These are phyloP conservation scores for Caiman crocodilus DNA, from an alignment of 2,797 vertebrate species.

Conservation along the genomic window DNA sequence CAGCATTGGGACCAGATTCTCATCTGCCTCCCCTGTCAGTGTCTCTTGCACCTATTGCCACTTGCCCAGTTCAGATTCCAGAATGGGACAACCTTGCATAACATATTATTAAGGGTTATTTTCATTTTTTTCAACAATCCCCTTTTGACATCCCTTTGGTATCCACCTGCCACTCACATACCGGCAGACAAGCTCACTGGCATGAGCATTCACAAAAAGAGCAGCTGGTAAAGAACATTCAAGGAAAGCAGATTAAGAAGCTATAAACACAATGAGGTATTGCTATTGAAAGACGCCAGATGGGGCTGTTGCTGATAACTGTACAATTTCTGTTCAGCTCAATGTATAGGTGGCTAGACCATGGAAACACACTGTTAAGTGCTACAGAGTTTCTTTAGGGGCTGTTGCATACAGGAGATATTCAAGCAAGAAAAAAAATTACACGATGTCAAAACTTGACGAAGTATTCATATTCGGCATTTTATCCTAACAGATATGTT, in stretches of 20 bases:
- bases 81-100: background rate
- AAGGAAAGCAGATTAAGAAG: background rate
- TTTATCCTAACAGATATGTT: background rate
- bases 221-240: background rate
- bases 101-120: background rate
- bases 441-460: background rate
- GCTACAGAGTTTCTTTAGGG: background rate
- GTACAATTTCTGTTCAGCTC: background rate
- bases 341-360: too few species aligned
- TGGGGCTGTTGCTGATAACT: background rate
- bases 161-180: fast-evolving
- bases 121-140: fast-evolving
- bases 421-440: background rate
- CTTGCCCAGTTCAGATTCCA: background rate
- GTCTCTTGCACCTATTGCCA: background rate
- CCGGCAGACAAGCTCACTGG: background rate
- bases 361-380: background rate
- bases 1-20: background rate
- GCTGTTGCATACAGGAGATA: background rate
- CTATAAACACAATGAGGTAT: background rate
- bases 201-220: background rate
- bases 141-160: background rate
- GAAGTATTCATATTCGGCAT: background rate
- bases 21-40: background rate
- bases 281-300: background rate